Evolutionary conservation across 2,888 invertebrate genomes (phyloP), one percentile per base, ranked within the genome.

Genomic region (Perizoma affinitatum): DNA sequence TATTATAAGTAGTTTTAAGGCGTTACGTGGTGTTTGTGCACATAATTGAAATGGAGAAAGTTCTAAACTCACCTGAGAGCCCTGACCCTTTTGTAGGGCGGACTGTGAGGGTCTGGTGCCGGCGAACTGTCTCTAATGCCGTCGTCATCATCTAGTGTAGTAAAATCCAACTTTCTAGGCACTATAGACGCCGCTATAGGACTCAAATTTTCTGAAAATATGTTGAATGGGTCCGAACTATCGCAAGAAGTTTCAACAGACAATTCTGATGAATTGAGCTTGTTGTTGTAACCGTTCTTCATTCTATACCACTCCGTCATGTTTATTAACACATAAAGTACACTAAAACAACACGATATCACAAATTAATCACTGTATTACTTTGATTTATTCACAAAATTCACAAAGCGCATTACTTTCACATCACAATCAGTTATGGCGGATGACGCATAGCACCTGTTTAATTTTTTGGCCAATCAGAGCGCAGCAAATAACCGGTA

Each of bases 241-340:
- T 95, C 95, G 86, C 94, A 93, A 68, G 95, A 94, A 70, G 90
- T 93, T 86, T 94, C 94, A 72, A 90, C 90, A 64, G 93, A 94
- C 69, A 94, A 81, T 82, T 93, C 93, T 64, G 93, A 93, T 62
- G 93, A 92, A 82, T 90, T 84, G 67, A 81, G 80, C 62, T 87
- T 86, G 69, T 77, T 83, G 48, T 77, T 83, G 69, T 79, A 84
- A 65, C 84, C 85, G 54, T 80, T 80, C 73, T 86, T 88, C 88
- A 89, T 90, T 79, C 86, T 88, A 76, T 88, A 88, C 85, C 89
- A 90, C 76, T 90, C 89, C 74, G 84, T 86, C 91, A 90, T 91
- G 66, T 78, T 88, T 73, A 70, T 70, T 77, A 72, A 78, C 80
- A 80, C 83, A 80, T 84, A 73, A 70, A 75, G 73, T 71, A 79